Evolutionary conservation across 2,113 vertebrate species (phyloP), one percentile per base, ranked within the genome.

Genomic region (Micronisus gabar): DNA sequence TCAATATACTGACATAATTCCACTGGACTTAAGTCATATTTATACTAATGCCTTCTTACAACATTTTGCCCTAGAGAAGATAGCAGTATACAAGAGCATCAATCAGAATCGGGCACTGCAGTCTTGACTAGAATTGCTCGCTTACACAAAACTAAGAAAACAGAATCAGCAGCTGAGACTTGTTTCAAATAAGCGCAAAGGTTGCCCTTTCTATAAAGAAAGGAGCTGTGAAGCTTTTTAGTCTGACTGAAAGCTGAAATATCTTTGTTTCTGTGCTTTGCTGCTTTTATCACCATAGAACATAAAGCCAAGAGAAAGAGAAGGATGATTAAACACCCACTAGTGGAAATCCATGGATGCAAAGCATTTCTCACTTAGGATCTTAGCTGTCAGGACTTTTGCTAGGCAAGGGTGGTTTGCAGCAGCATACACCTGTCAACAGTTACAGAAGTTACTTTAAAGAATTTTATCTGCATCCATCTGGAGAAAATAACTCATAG

Each of bases 401-500:
- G 43, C 32, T 89, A 89, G 61, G 70, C 48, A 91, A 87, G 34
- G 27, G 47, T 61, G 61, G 76, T 56, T 92, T 92, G 89, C 66
- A 84, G 73, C 36, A 81, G 21, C 36, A 78, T 61, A 67, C 58
- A 84, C 73, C 86, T 95, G 80, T 87, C 81, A 95, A 92, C 71
- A 75, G 59, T 50, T 81, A 88, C 40, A 81, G 56, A 95, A 95
- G 88, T 91, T 86, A 68, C 62, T 93, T 75, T 61, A 48, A 92
- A 94, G 45, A 96, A 95, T 73, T 94, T 95, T 95, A 95, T 81
- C 88, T 89, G 73, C 70, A 84, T 75, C 91, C 66, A 65, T 87
- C 83, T 91, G 86, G 72, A 91, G 65, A 87, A 88, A 91, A 93
- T 95, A 95, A 95, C 65, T 95, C 87, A 81, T 41, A 87, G 88